Percentiles rank a stretch among this genome's conserved stretches.
These are phyloP conservation scores for Pampusana beccarii DNA, from an alignment of 2,113 vertebrate species.

Conservation along the genomic window DNA sequence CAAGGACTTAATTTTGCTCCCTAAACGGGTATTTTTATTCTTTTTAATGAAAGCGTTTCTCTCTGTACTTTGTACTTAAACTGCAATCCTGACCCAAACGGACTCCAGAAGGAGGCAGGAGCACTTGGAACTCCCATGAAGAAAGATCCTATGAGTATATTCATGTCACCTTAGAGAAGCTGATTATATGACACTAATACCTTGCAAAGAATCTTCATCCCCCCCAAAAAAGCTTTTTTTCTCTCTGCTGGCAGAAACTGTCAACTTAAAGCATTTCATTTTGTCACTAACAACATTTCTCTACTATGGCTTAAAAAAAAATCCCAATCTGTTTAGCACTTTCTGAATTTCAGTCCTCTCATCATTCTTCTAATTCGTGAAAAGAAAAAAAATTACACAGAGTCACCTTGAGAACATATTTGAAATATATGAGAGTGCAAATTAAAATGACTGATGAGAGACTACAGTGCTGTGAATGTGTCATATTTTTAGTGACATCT, in stretches of 20 bases:
- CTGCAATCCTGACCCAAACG: neutral
- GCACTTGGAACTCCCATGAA: neutral
- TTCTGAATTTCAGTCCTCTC: neutral
- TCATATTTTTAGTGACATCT: neutral
- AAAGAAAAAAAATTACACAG: neutral
- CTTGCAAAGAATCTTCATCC: neutral
- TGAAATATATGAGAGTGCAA: neutral
- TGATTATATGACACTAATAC: neutral
- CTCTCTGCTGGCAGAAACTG: neutral
- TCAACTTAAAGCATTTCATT: neutral
- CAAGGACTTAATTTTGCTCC: neutral
- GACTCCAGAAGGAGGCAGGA: neutral
- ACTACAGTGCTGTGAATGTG: neutral
- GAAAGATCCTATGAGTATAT: neutral
- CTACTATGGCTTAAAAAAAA: neutral
- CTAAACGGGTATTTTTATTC: neutral
- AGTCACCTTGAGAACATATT: constrained; percentile 29
- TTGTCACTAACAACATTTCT: neutral
- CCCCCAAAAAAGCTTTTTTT: neutral
- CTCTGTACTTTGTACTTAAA: too few species aligned
- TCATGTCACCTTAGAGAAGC: neutral
- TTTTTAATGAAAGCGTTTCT: neutral
- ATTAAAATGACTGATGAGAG: constrained; percentile 30
- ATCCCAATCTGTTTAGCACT: neutral
- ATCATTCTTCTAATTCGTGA: neutral